Evolutionary conservation across 1,140 invertebrate genomes (phyloP).

Genomic region (Microplitis mediator): DNA sequence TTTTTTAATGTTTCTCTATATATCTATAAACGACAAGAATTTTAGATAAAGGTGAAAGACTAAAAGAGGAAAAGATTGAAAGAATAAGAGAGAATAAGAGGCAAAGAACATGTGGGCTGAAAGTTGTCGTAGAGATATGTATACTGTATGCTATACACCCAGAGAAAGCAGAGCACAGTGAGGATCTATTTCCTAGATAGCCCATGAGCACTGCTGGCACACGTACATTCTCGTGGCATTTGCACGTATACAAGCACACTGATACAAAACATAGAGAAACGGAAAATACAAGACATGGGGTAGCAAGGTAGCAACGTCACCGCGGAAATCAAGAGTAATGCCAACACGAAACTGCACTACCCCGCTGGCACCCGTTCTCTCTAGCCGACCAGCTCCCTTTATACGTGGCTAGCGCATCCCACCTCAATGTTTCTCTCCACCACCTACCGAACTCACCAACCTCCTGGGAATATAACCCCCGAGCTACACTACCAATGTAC

Average conservation of each 20-base stretch:
- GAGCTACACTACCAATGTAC: constrained; percentile 6
- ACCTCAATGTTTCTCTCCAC: constrained; percentile 40
- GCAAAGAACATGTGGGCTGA: background rate
- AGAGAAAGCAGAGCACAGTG: background rate
- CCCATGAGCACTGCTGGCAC: constrained; percentile 7
- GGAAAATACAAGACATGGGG: constrained; percentile 37
- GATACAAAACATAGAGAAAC: constrained; percentile 28
- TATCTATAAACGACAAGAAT: constrained; percentile 10
- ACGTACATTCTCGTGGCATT: constrained; percentile 8
- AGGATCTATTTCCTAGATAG: constrained; percentile 32
- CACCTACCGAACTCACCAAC: constrained; percentile 49
- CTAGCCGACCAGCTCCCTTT: constrained; percentile 30
- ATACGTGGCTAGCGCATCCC: constrained; percentile 32
- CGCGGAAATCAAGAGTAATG: constrained; percentile 64
- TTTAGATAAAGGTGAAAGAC: constrained; percentile 15
- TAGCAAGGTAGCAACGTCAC: constrained; percentile 56
- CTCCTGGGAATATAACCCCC: constrained; percentile 40
- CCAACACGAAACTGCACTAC: constrained; percentile 64
- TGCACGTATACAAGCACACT: constrained; percentile 15
- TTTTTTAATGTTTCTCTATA: background rate
- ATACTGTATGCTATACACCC: background rate
- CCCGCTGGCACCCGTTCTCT: constrained; percentile 52
- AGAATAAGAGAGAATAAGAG: background rate
- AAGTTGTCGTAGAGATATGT: background rate
- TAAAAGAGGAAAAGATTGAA: background rate